These are phyloP conservation scores for Squalus acanthias DNA, from an alignment of 2,797 vertebrate genomes.

Conservation along the genomic window DNA sequence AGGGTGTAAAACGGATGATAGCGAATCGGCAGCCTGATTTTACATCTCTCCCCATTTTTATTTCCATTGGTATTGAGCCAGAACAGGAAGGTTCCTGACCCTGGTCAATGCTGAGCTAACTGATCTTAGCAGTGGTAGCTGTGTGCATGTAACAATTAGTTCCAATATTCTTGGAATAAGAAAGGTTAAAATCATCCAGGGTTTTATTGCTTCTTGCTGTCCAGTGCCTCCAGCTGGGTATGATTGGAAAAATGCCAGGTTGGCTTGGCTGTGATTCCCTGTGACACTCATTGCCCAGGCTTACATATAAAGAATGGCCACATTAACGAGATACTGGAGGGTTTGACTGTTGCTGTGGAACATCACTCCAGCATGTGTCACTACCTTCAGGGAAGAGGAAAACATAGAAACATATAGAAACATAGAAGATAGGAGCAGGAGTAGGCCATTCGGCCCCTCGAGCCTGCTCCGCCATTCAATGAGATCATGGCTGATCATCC, in stretches of 20 bases:
- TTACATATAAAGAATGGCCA: neutral
- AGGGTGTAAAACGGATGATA: neutral
- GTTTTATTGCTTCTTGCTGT: neutral
- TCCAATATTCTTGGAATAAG: neutral
- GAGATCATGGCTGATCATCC: too few relatives aligned
- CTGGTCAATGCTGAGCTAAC: neutral
- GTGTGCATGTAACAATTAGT: neutral
- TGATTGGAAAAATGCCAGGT: neutral
- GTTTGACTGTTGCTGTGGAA: neutral
- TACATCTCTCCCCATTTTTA: neutral
- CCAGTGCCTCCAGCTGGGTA: neutral
- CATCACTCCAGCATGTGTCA: neutral
- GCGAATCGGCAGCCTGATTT: neutral
- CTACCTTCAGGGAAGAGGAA: neutral
- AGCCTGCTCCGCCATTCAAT: too few relatives aligned
- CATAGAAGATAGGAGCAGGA: too few relatives aligned
- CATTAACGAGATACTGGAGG: neutral
- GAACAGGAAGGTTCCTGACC: neutral
- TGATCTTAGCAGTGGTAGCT: neutral
- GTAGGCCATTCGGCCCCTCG: too few relatives aligned
- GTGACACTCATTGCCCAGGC: neutral
- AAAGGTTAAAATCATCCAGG: neutral
- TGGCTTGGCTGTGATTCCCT: neutral
- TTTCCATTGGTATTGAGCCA: neutral
- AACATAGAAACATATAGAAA: too few relatives aligned